Base-by-base conservation (phyloP, 2,888 invertebrate genomes). In the Leptopilina myrica region DNA sequence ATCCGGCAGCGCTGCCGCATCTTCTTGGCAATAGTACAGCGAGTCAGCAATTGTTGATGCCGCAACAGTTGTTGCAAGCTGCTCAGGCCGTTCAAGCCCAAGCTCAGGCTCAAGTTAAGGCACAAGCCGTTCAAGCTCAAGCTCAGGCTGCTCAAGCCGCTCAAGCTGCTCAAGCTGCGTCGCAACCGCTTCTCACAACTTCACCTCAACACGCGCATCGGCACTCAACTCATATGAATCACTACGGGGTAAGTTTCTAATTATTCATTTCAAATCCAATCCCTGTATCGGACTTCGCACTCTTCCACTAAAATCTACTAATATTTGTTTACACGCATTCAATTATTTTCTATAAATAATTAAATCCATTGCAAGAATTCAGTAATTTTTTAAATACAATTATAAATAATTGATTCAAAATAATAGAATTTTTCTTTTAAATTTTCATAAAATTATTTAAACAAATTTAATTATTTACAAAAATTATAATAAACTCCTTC, bases 31-130 rank as follows among this genome's bases (percentile, higher is more conserved):
- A 95, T 88, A 95, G 94, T 65, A 93, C 93, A 64, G 93, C 94
- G 66, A 95, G 95, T 85, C 96, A 96, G 88, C 96, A 96, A 89
- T 91, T 96, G 81, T 92, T 96, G 26, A 96, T 95, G 87, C 95
- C 96, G 43, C 95, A 95, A 89, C 94, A 96, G 87, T 88, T 92
- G 83, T 88, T 91, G 76, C 92, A 91, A 83, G 90, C 90, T 40
- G 90, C 91, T n/a, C 90, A 91, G 79, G 90, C 90, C 40, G 90
- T 89, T 12, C 90, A 91, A 79, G 90, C 87, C 64, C 88, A 89
- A 69, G 88, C 84, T 81, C 79, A 78, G 56, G 77, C 76, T n/a
- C 77, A 77, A 64, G 82, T 82, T 53, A 82, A 79, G 15, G 82
- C 83, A 3, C 80, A 64, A 11, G 86, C 86, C 69, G 82, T 83